Percentiles rank a stretch among this genome's conserved stretches.
These are phyloP conservation scores for Protonibea diacanthus DNA, from an alignment of 2,797 vertebrate species.

Conservation along the genomic window DNA sequence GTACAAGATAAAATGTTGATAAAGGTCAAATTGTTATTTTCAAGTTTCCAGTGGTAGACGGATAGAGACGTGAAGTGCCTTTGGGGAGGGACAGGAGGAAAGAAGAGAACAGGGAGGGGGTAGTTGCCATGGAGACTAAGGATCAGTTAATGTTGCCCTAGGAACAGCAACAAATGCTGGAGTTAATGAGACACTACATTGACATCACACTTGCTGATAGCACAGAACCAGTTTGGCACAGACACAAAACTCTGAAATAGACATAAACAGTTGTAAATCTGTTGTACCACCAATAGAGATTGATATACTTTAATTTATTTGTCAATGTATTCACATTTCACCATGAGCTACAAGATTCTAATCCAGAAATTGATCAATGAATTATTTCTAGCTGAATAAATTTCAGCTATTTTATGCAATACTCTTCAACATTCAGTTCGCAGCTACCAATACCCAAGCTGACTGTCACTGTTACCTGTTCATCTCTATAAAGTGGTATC, in stretches of 20 bases:
- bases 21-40: slow-evolving; percentile 62
- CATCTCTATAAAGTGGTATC: too few relatives aligned
- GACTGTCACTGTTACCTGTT: not conserved
- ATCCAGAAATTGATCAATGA: not conserved
- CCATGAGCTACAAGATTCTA: not conserved
- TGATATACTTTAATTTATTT: not conserved
- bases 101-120: slow-evolving; percentile 21
- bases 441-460: not conserved
- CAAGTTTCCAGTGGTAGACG: slow-evolving; percentile 21
- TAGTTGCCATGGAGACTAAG: slow-evolving; percentile 75
- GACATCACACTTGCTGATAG: slow-evolving; percentile 7
- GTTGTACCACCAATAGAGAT: not conserved
- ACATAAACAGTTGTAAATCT: not conserved
- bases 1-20: slow-evolving; percentile 28
- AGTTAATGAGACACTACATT: slow-evolving; percentile 41
- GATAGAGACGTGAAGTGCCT: slow-evolving; percentile 45
- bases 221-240: not conserved
- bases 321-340: not conserved
- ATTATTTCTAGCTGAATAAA: not conserved
- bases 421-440: not conserved
- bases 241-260: not conserved
- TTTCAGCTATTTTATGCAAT: not conserved
- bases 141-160: slow-evolving; percentile 74
- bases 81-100: slow-evolving; percentile 21
- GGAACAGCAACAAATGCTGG: slow-evolving; percentile 74